Evolutionary conservation across 1,140 invertebrate genomes (phyloP).

Genomic region (Copidosoma floridanum): DNA sequence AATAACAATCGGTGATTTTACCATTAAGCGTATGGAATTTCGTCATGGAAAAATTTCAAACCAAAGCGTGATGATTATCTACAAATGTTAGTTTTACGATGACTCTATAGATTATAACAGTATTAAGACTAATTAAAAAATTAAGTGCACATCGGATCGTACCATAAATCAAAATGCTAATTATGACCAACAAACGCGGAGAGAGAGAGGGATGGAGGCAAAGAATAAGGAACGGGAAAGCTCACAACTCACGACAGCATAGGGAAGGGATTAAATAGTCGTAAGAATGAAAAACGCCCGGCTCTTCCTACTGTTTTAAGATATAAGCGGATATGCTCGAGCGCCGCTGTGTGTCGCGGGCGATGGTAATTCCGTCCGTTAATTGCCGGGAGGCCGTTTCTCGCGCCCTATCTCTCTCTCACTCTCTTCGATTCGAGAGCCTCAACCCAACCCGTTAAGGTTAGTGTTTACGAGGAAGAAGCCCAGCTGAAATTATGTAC

Average conservation of each 20-base stretch:
- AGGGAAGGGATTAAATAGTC: constrained; percentile 32
- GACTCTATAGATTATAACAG: too few species aligned
- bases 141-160: not conserved
- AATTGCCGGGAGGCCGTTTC: constrained; percentile 36
- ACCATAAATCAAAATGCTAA: constrained; percentile 14
- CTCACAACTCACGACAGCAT: not conserved
- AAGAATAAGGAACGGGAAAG: not conserved
- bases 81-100: too few species aligned
- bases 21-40: too few species aligned
- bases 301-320: constrained; percentile 20
- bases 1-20: too few species aligned
- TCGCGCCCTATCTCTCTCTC: not conserved
- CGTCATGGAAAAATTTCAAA: too few species aligned
- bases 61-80: too few species aligned
- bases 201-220: too few species aligned
- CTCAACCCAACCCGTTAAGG: constrained; percentile 36
- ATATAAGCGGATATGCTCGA: constrained; percentile 25
- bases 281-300: constrained; percentile 41
- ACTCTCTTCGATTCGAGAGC: constrained; percentile 27
- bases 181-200: too few species aligned
- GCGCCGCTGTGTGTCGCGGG: too few species aligned
- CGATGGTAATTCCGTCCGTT: constrained; percentile 44
- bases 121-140: too few species aligned
- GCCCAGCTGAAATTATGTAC: not conserved
- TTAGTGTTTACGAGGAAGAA: constrained; percentile 23